A percentile compares a stretch with the other conserved stretches of the same genome.
Conservation (phyloP, 2,888 invertebrate genomes). For the Horisme vitalbata region DNA sequence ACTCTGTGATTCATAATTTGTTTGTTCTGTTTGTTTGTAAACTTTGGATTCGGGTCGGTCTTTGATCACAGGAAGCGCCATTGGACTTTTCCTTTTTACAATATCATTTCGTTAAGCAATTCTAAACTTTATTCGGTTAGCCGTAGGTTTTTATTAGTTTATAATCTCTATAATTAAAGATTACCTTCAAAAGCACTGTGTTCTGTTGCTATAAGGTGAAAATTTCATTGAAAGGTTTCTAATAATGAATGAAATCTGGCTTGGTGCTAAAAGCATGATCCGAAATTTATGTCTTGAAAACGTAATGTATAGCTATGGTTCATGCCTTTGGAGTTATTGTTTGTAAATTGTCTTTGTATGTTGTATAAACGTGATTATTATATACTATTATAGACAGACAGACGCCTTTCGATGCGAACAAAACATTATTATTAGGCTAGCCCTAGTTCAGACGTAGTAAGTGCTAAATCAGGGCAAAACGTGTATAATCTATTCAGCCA, state of each 20-base stretch:
- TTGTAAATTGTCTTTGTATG: too few species aligned
- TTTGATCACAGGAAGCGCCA: constrained; percentile 44
- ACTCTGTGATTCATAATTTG: constrained; percentile 19
- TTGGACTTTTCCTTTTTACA: constrained; percentile 12
- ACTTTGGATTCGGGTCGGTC: constrained; percentile 12
- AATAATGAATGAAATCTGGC: constrained; percentile 19
- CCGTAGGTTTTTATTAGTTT: constrained; percentile 5
- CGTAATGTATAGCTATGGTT: constrained; percentile 36
- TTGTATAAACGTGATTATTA: too few species aligned
- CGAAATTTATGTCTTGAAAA: constrained; percentile 46
- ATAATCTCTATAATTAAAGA: background rate
- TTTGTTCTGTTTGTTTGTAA: constrained; percentile 29
- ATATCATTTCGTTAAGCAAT: background rate
- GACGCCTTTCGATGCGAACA: too few species aligned
- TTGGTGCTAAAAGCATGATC: constrained; percentile 39
- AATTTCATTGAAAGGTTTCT: background rate
- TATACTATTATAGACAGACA: too few species aligned
- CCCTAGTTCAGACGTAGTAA: too few species aligned
- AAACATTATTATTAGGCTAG: too few species aligned
- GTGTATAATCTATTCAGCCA: too few species aligned
- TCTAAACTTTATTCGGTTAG: constrained; percentile 4
- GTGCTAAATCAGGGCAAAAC: too few species aligned
- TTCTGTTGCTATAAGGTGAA: constrained; percentile 1
- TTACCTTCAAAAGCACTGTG: background rate
- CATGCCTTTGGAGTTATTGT: too few species aligned